Base-by-base conservation (phyloP, 2,888 invertebrate genomes). In the Nomada flava region DNA sequence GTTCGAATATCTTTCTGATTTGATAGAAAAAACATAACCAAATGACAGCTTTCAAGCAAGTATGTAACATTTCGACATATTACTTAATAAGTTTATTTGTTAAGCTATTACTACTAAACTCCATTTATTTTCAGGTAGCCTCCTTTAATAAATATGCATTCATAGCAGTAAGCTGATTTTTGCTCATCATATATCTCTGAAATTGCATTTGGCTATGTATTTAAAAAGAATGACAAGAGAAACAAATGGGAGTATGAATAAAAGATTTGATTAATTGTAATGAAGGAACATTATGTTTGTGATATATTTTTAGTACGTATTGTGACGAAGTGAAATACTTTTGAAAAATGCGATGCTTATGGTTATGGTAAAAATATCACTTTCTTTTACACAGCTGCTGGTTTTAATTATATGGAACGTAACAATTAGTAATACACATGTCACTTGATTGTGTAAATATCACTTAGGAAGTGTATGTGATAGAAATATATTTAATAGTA, bases 1-100 rank as follows among this genome's bases (percentile, higher is more conserved):
- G 20, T 47, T 10, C 13, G 26, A 52, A 62, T 11, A 47, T 20
- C 11, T 69, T 67, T 65, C 36, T 70, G 53, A 20, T 52, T 50
- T 57, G 60, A 36, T 36, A 36, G 73, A 29, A 55, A 50, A 55
- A 78, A 85, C 77, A 82, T 81, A 84, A 87, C 84, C 85, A 85
- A 86, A 83, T 84, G 82, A 85, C 86, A 86, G 82, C 62, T 73
- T 68, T 72, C 29, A 74, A 77, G 79, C 79, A 82, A 84, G 83
- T 86, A 79, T 80, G 68, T 50, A 62, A 62, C 59, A 42, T 59
- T 74, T 20, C 52, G 18, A 55, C 36, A 55, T 26, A 42, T 52
- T 55, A 44, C n/a, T 50, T 3, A 13, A 10, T 53, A 77, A 69
- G 36, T 44, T 59, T 53, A 13, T 64, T 52, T 52, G 15, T 15